Evolutionary conservation across 2,888 invertebrate species (phyloP), one percentile per base, ranked within the genome.

Genomic region (Helobdella robusta): DNA sequence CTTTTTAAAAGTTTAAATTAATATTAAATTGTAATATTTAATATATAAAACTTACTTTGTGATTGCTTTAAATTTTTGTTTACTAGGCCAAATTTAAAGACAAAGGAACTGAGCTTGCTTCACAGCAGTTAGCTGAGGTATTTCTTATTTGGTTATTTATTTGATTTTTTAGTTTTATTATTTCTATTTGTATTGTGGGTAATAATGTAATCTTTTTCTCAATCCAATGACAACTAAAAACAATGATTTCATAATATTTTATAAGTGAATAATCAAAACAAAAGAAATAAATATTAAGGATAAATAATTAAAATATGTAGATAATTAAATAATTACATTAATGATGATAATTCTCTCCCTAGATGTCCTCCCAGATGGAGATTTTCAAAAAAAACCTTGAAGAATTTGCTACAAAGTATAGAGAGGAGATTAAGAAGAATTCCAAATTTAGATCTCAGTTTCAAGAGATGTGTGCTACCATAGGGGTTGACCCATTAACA

Each of bases 401-500:
- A 79, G 91, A 93, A 73, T 99, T 98, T 78, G 94, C 98, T 0
- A 83, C 87, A 2, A 93, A 94, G 73, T 94, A 99, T 77, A 91
- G 91, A 75, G 88, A 84, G 72, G 94, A 95, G 76, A 98, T 99
- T 54, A 87, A 87, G 71, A 93, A 93, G 78, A 91, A 95, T 78
- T 85, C 94, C 0, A 88, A 89, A 73, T 99, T 99, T 76, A 85
- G 98, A 40, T 84, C 44, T 2, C 94, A 97, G 79, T 98, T 98
- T 78, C 94, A 94, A 75, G 91, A 94, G 80, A 99, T 99, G 98
- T 99, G 98, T 81, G 91, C 97, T 0, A 89, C 92, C 0, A 95
- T 98, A 69, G 98, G 94, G 0, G 98, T 99, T 0, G 98, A 99
- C 80, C 98, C 98, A 0, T 80, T 99, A 61, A 92, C 97, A 0